phyloP scores from a whole-genome alignment of 2,888 invertebrate species.

The Subacronicta megacephala region DNA sequence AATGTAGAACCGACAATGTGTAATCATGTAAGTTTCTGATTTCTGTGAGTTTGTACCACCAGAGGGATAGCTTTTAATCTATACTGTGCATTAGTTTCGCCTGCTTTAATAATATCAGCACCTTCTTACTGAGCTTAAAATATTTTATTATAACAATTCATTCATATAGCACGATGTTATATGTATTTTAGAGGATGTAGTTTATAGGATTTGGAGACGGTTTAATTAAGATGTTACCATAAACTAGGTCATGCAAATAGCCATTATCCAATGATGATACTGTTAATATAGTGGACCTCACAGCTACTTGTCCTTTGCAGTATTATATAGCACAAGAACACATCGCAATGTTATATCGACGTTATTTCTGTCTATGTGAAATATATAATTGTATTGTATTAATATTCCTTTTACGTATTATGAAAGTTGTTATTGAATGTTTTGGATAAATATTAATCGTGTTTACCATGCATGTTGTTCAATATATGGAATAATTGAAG shows the following conservation, averaged over 20 bases:
- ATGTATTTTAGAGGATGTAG: conserved; percentile 79
- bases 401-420: conserved; percentile 61
- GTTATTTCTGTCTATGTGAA: conserved; percentile 55
- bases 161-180: conserved; percentile 74
- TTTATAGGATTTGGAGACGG: conserved; percentile 79
- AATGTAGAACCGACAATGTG: conserved; percentile 65
- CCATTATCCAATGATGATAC: conserved; percentile 54
- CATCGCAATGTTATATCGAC: conserved; percentile 61
- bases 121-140: conserved; percentile 54
- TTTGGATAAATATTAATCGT: conserved; percentile 62
- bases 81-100: conserved; percentile 84
- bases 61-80: conserved; percentile 43
- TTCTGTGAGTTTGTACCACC: conserved; percentile 59
- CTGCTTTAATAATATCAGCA: conserved; percentile 61
- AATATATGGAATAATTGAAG: conserved; percentile 64
- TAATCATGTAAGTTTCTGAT: conserved; percentile 76
- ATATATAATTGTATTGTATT: conserved; percentile 57
- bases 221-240: conserved; percentile 77
- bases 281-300: conserved; percentile 52
- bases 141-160: conserved; percentile 87
- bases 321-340: conserved; percentile 69
- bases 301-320: conserved; percentile 55
- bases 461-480: conserved; percentile 60
- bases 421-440: conserved; percentile 67
- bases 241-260: conserved; percentile 66